Evolutionary conservation across 2,888 invertebrate species (phyloP).

Genomic region (Dynastes tityus): DNA sequence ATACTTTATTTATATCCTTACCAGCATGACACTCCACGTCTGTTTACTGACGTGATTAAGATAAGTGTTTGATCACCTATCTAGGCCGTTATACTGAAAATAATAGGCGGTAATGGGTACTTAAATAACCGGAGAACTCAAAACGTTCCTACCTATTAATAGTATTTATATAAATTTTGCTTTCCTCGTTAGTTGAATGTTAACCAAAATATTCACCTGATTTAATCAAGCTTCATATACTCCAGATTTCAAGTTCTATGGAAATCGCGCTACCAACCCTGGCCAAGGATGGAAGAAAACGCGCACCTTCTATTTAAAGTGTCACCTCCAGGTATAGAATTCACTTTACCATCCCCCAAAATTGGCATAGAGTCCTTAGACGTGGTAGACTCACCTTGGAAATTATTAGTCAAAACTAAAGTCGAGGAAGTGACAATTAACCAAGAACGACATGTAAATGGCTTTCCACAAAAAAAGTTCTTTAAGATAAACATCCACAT

Average conservation of each 20-base stretch:
- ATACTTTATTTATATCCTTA: background rate
- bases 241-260: slow-evolving; percentile 92
- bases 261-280: slow-evolving; percentile 97
- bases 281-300: slow-evolving; percentile 99
- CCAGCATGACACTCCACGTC: background rate
- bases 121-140: no score
- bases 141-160: no score
- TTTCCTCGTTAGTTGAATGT: no score
- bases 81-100: no score
- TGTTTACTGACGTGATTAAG: slow-evolving; percentile 1
- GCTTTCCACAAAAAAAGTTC: no score
- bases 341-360: slow-evolving; percentile 98
- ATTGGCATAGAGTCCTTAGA: slow-evolving; percentile 96
- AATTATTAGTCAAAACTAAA: slow-evolving; percentile 97
- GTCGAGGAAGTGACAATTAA: slow-evolving; percentile 99
- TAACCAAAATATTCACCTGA: no score
- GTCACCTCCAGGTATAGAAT: slow-evolving; percentile 99
- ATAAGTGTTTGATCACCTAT: no score
- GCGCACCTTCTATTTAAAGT: slow-evolving; percentile 97
- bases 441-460: slow-evolving; percentile 93
- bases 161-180: no score
- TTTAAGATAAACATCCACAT: background rate
- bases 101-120: no score
- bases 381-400: slow-evolving; percentile 99
- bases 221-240: background rate